Base-by-base conservation (phyloP, 2,888 invertebrate genomes). In the Leucania comma region DNA sequence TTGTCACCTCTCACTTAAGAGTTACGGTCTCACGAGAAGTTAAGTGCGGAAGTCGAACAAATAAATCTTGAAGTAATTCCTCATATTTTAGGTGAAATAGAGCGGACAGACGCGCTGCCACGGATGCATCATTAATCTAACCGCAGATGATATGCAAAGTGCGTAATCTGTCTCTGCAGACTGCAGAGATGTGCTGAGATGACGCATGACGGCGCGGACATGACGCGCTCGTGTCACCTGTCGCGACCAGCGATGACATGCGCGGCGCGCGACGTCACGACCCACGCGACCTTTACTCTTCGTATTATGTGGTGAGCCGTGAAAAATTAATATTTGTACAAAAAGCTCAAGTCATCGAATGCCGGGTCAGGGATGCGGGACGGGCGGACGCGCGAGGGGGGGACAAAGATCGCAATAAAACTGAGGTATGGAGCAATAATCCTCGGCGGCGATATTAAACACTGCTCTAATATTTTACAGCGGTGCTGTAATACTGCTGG, bases 391-490 rank as follows among this genome's bases (percentile, higher is more conserved):
- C 32, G 17, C 54, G 64, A 38, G 63, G 17, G 24, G n/a, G 50
- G 60, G 59, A 48, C 22, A 56, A 53, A 71, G 54, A 67, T 73
- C 80, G 86, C 81, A 85, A 86, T 87, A 83, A 86, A 82, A 71
- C 75, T 84, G 87, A 86, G 80, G 82, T 82, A 82, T 84, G 79
- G 78, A 81, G 72, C 86, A 84, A 86, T 84, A 82, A 80, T 75
- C 67, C 66, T 69, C 67, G 60, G 63, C 60, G 58, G 62, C 42
- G 80, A 79, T 80, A 79, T 80, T 80, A 80, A 80, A 85, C 64
- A 76, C 57, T 66, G 67, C 65, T 46, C 48, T 68, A 65, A 70
- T 65, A 74, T 73, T 72, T 69, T 56, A 69, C 62, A 67, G 51
- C 12, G 32, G 20, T 26, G 61, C 59, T 50, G 54, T 62, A 24